Evolutionary conservation across 2,888 invertebrate genomes (phyloP).

Genomic region (Eupelmus urozonus): DNA sequence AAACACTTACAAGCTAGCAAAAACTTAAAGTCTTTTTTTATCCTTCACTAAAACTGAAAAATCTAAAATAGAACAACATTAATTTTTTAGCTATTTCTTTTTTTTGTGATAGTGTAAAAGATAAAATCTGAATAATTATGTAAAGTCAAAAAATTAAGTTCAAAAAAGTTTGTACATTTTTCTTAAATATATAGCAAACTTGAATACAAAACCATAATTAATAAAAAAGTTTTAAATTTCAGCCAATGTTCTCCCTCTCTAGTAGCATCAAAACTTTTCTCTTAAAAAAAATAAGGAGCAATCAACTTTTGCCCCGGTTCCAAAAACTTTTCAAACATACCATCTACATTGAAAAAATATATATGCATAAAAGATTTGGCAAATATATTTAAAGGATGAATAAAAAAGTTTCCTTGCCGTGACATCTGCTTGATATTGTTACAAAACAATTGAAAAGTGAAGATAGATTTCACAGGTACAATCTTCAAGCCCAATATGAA

Average conservation of each 20-base stretch:
- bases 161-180: no score
- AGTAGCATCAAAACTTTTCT: conserved; percentile 4
- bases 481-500: conserved; percentile 30
- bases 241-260: neutral
- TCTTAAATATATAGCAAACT: no score
- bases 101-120: no score
- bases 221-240: neutral
- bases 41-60: neutral
- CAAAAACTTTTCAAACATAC: neutral
- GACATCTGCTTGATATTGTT: conserved; percentile 43
- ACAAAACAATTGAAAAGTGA: conserved; percentile 47
- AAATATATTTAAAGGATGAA: neutral
- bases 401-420: neutral
- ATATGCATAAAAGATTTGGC: neutral
- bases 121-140: no score
- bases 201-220: no score
- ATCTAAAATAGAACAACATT: no score
- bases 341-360: neutral
- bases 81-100: no score
- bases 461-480: neutral
- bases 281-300: neutral
- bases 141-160: no score
- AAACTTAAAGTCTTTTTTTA: neutral
- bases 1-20: no score
- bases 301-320: neutral